phyloP scores from a whole-genome alignment of 2,113 vertebrate genomes.

The Onychostruthus taczanowskii region DNA sequence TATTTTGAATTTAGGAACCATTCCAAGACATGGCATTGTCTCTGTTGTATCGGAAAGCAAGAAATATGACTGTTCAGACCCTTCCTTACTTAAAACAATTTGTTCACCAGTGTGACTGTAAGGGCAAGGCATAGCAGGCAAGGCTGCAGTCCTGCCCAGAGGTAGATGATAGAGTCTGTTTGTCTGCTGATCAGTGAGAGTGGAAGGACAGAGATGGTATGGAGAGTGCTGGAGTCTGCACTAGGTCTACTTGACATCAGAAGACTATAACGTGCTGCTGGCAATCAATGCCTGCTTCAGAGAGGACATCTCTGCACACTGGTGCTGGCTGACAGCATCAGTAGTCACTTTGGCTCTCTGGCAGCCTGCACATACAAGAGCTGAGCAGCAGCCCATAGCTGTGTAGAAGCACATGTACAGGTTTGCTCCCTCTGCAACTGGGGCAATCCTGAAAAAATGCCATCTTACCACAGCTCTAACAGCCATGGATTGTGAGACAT shows the following conservation, averaged over 20 bases:
- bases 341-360: not conserved
- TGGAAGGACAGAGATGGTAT: not conserved
- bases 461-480: not conserved
- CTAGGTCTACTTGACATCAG: not conserved
- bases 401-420: fast-evolving
- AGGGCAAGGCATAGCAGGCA: not conserved
- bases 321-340: not conserved
- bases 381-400: not conserved
- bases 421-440: not conserved
- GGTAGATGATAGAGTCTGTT: not conserved
- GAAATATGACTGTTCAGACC: not conserved
- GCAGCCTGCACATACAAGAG: not conserved
- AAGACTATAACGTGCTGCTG: not conserved
- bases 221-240: fast-evolving
- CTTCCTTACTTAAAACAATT: not conserved
- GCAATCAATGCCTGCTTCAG: not conserved
- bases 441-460: not conserved
- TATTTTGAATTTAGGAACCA: not conserved
- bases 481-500: fast-evolving
- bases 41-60: not conserved
- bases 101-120: not conserved
- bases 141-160: not conserved
- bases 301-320: not conserved
- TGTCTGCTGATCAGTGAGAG: not conserved
- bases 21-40: not conserved